Base-by-base conservation (phyloP, 2,888 invertebrate genomes). In the Pogonocherus hispidulus region DNA sequence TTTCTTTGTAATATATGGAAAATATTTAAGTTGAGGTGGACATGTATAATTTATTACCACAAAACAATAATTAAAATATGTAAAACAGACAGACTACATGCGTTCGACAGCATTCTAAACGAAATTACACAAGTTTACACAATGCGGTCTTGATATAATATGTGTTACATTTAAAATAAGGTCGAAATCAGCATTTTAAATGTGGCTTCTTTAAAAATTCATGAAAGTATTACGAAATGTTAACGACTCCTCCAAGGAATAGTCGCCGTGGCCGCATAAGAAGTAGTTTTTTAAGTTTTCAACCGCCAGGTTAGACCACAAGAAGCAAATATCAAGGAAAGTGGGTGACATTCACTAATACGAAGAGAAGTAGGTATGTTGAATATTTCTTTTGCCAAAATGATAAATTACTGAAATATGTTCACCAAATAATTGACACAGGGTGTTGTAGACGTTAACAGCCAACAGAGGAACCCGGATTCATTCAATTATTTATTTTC, bases 101-200 rank as follows among this genome's bases (percentile, higher is more conserved):
- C 55, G 16, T 11, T 35, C 55, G 37, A 18, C 19, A 16, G 18
- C 19, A 5, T 32, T 27, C 55, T 19, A 52, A 32, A 16, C 9
- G n/a, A 22, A 23, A 52, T 44, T 27, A 52, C 2, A 8, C 14
- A n/a, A 3, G 18, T 57, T 59, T 59, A 23, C 59, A 59, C 46
- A 23, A 22, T 27, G 37, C 44, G 46, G 19, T 27, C 46, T 59
- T 8, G 54, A 55, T 54, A 14, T 16, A 63, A 52, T 60, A 20
- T 56, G 52, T 67, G 65, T 67, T 57, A 67, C 63, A 65, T 62
- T 52, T 37, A 52, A 54, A 70, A 68, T 68, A 65, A 66, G 72
- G 72, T 70, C 70, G 60, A 70, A 68, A 72, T 70, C 63, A 57
- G 65, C 70, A 72, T 68, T 72, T 67, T 57, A 72, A 65, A 72